Percentiles rank a stretch among this genome's conserved stretches.
Conservation (phyloP, 2,888 invertebrate genomes). For the Corbicula japonica region DNA sequence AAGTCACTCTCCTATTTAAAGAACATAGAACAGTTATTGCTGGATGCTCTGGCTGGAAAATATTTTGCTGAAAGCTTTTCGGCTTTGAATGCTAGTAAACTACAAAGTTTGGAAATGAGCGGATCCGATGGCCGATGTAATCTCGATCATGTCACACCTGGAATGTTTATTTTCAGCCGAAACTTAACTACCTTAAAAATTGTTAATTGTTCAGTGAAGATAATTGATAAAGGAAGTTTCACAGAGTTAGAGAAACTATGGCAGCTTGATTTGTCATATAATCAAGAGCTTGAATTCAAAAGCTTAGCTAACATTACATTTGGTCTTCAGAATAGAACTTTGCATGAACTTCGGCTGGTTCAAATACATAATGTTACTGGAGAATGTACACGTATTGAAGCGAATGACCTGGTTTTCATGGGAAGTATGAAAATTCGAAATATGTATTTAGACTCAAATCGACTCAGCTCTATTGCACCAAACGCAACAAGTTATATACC, state of each 20-base stretch:
- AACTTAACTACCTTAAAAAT: background rate
- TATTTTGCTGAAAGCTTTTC: background rate
- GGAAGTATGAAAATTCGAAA: background rate
- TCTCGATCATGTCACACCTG: background rate
- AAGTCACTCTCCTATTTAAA: constrained; percentile 1
- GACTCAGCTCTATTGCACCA: constrained; percentile 1
- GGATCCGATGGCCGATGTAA: constrained; percentile 19
- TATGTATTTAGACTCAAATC: constrained; percentile 17
- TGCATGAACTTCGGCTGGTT: constrained; percentile 19
- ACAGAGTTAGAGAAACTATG: constrained; percentile 22
- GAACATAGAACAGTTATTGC: constrained; percentile 11
- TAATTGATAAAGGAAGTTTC: constrained; percentile 35
- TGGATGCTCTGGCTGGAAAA: constrained; percentile 22
- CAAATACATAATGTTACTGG: constrained; percentile 22
- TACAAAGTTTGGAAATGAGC: constrained; percentile 1
- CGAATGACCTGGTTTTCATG: constrained; percentile 6
- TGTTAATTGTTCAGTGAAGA: constrained; percentile 12
- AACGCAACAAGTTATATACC: constrained; percentile 27
- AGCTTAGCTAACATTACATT: constrained; percentile 22
- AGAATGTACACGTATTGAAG: constrained; percentile 13
- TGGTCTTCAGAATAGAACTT: constrained; percentile 14
- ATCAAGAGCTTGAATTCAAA: constrained; percentile 25
- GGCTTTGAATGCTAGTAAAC: background rate
- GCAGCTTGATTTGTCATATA: constrained; percentile 33
- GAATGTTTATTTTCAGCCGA: constrained; percentile 8